A percentile compares a stretch with the other conserved stretches of the same genome.
Evolutionary conservation across 2,797 vertebrate genomes (phyloP).

Genomic region (Acanthornis magna): DNA sequence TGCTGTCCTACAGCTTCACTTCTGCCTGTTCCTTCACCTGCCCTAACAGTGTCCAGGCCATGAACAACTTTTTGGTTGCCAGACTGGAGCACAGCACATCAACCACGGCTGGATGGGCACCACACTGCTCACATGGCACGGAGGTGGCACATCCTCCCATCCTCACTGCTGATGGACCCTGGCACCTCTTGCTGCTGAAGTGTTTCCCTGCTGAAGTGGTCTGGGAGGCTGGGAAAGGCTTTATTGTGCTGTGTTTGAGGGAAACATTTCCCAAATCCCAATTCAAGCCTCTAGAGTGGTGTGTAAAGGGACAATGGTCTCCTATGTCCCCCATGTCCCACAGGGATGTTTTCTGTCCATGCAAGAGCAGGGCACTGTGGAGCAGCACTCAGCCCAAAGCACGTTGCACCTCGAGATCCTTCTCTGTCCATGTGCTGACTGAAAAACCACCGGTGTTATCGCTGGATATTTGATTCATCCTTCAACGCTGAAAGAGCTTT

Average conservation of each 20-base stretch:
- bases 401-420: neutral
- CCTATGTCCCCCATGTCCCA: neutral
- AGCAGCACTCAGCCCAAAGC: neutral
- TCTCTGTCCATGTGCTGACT: neutral
- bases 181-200: neutral
- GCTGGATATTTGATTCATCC: neutral
- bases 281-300: neutral
- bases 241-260: neutral
- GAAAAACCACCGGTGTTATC: neutral
- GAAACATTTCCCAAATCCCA: neutral
- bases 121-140: rapidly evolving
- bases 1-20: neutral
- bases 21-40: neutral
- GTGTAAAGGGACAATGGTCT: neutral
- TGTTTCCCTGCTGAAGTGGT: neutral
- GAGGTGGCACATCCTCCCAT: rapidly evolving
- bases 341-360: neutral
- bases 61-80: rapidly evolving
- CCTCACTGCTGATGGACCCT: neutral
- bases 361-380: neutral
- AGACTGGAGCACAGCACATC: rapidly evolving
- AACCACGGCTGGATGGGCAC: rapidly evolving
- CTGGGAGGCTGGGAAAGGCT: neutral
- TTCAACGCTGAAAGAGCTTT: neutral
- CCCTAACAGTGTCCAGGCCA: rapidly evolving